Evolutionary conservation across 2,113 vertebrate species (phyloP).

Genomic region (Platichthys stellatus): DNA sequence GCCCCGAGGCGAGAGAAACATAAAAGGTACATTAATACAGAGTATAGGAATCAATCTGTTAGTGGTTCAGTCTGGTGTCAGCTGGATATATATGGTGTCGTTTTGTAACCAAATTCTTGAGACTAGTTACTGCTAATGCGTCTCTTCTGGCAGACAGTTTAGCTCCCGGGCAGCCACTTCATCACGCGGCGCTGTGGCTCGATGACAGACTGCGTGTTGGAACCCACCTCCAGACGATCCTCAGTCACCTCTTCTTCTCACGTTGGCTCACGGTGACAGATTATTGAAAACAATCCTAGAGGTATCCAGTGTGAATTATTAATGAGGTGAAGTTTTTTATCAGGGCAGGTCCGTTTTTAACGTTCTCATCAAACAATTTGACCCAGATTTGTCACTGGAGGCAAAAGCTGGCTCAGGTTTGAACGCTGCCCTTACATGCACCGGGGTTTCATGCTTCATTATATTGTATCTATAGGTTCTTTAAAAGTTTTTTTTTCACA

Average conservation of each 20-base stretch:
- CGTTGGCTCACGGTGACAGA: constrained; percentile 17
- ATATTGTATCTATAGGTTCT: constrained; percentile 16
- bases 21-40: background rate
- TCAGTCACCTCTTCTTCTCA: constrained; percentile 5
- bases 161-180: constrained; percentile 50
- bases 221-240: constrained; percentile 40
- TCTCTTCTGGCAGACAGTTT: constrained; percentile 47
- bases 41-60: constrained; percentile 1
- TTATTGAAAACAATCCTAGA: constrained; percentile 46
- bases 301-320: constrained; percentile 27
- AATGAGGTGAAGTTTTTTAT: constrained; percentile 34
- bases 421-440: constrained; percentile 37
- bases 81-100: constrained; percentile 4
- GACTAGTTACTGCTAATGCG: constrained; percentile 58
- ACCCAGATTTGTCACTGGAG: constrained; percentile 49
- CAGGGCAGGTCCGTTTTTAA: constrained; percentile 22
- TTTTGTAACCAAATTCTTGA: constrained; percentile 41
- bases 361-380: constrained; percentile 44
- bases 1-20: constrained; percentile 9
- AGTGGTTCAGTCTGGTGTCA: constrained; percentile 1
- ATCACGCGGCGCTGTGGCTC: constrained; percentile 33
- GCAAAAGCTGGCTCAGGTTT: constrained; percentile 6
- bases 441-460: constrained; percentile 37
- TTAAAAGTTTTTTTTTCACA: background rate
- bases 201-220: constrained; percentile 61